These are phyloP conservation scores for Phalacrocorax carbo DNA, from an alignment of 2,113 vertebrate species.

Conservation along the genomic window DNA sequence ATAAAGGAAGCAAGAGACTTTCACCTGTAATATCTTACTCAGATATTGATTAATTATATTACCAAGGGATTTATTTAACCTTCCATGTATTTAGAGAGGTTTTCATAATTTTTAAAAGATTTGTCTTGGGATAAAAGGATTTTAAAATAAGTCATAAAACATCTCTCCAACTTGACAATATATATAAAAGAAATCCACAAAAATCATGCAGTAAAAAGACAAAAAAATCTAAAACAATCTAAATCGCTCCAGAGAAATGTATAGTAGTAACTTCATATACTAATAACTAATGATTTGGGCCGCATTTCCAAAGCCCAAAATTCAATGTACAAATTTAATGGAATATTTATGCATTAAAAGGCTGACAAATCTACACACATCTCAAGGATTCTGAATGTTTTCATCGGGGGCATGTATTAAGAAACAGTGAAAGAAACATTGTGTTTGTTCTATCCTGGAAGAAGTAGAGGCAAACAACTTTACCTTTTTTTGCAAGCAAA, in stretches of 20 bases:
- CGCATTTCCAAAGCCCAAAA: background rate
- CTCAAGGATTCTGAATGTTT: background rate
- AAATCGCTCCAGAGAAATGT: background rate
- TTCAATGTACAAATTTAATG: background rate
- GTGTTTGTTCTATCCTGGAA: background rate
- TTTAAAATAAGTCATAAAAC: background rate
- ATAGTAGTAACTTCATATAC: background rate
- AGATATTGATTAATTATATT: background rate
- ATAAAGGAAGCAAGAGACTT: background rate
- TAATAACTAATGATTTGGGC: background rate
- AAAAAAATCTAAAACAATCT: background rate
- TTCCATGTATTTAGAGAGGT: background rate
- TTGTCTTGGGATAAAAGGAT: background rate
- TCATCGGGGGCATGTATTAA: background rate
- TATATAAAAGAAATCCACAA: background rate
- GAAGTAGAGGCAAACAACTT: background rate
- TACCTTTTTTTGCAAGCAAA: background rate
- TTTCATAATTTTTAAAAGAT: background rate
- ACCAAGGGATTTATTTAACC: background rate
- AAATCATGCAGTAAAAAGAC: background rate
- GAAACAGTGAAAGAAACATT: background rate
- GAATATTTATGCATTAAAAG: background rate
- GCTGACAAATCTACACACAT: background rate
- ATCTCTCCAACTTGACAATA: background rate
- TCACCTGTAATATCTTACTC: background rate